Base-by-base conservation (phyloP, 1,140 invertebrate species). In the Ips nitidus region DNA sequence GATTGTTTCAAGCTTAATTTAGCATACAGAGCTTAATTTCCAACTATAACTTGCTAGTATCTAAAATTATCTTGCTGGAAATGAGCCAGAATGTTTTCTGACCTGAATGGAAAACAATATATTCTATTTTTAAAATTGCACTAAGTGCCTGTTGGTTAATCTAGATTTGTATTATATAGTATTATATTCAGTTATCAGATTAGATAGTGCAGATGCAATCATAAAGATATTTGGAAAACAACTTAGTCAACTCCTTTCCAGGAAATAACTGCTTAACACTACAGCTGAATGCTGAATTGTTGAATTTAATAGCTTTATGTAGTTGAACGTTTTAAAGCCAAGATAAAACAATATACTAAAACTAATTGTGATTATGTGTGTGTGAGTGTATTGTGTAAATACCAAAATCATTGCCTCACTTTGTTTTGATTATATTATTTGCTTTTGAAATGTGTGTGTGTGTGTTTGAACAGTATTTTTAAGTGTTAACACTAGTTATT, bases 21-120 rank as follows among this genome's bases (percentile, higher is more conserved):
- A 8, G 45, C 7, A 6, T 22, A 6, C 45, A 50, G 22, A 50
- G 45, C 45, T 50, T 6, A 22, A 8, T 50, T 50, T 50, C 7
- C 6, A 50, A 50, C 6, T 3, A 50, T 22, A 50, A 3, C 45
- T 50, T 50, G 22, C 6, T 50, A 50, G 3, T 22, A 72, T 69
- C 73, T 74, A 75, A 70, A 75, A 69, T 73, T 75, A 75, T 74
- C 74, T 75, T 62, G 1, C 69, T 75, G 74, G 74, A 74, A 42
- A 61, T 47, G 22, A 41, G 59, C 74, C 74, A 75, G 71, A 75
- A 70, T 65, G 47, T 8, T 53, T 73, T 67, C 65, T 70, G 68
- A 70, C 64, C 57, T 45, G 58, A 66, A 61, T 67, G 56, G 42
- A 66, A 60, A 71, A 71, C 50, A 70, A 66, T 67, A 60, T 52